Base-by-base conservation (phyloP, 2,113 vertebrate species). In the Physeter macrocephalus region DNA sequence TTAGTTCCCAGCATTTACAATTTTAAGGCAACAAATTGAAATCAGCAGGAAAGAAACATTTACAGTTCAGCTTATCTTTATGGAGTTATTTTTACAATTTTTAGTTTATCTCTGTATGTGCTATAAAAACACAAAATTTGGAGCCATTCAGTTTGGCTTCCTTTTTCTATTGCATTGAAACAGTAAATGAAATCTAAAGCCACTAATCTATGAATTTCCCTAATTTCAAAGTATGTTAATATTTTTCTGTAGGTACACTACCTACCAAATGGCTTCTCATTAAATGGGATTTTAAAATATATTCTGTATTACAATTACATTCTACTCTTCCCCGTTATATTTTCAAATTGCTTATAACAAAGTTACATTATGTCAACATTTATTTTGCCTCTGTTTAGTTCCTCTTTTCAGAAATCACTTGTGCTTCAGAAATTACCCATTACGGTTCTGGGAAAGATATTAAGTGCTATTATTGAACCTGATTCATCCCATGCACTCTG, bases 11-110 rank as follows among this genome's bases (percentile, higher is more conserved):
- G n/a, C 43, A 71, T 17, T 78, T 31, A 41, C 82, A 20, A 21
- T 31, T 97, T 49, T 95, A 97, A 98, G 93, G 62, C 96, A 54
- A 97, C 87, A 97, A 96, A 98, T 81, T 82, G 25, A 84, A 98
- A 98, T 90, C 94, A 97, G 84, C 43, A 57, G 34, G 71, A 25
- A 90, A 90, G 96, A 96, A 62, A 21, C 0, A 81, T 95, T 97
- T 95, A 12, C 59, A 93, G 88, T 90, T 66, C 82, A 77, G 23
- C 39, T 94, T 95, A 82, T 88, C 72, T 97, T 97, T 88, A 54
- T 43, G 25, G 43, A 94, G 74, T 69, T 92, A 27, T 54, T 97
- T 80, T 62, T 27, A 88, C 39, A 71, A 62, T 94, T 90, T 93
- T 96, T 90, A 74, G 36, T 21, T 75, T 77, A 83, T 90, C 96